These are phyloP conservation scores for Campoletis sonorensis DNA, from an alignment of 1,140 invertebrate genomes.

Conservation along the genomic window DNA sequence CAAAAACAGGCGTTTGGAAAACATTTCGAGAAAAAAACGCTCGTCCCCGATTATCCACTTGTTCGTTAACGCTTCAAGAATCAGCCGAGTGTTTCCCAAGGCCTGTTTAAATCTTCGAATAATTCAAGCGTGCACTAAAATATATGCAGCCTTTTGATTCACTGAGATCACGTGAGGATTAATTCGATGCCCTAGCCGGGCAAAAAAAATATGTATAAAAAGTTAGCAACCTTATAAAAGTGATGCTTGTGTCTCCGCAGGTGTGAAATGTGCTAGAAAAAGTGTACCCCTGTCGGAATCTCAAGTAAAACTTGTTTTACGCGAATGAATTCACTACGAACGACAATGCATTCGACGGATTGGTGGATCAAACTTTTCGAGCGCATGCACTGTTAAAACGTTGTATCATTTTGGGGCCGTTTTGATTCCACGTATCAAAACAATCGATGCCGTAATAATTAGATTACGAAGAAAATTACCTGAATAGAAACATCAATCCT, in stretches of 20 bases:
- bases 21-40: not conserved
- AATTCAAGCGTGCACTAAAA: constrained; percentile 63
- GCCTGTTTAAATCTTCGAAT: constrained; percentile 55
- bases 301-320: too few species aligned
- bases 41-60: not conserved
- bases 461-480: too few species aligned
- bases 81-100: constrained; percentile 47
- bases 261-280: too few species aligned
- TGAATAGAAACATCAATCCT: too few species aligned
- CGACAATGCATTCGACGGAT: too few species aligned
- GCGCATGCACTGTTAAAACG: too few species aligned
- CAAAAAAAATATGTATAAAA: not conserved
- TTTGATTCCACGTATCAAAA: too few species aligned
- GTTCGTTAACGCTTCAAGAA: constrained; percentile 22
- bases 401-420: too few species aligned
- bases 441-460: too few species aligned
- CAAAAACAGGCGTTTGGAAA: constrained; percentile 53
- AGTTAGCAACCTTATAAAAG: constrained; percentile 48
- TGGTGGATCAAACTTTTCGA: too few species aligned
- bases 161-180: constrained; percentile 60
- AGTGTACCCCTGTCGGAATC: too few species aligned
- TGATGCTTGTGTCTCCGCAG: constrained; percentile 28
- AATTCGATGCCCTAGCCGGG: not conserved
- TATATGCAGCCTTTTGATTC: constrained; percentile 67
- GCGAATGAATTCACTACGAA: too few species aligned